Base-by-base conservation (phyloP, 2,888 invertebrate species). In the Ctenicera cuprea region DNA sequence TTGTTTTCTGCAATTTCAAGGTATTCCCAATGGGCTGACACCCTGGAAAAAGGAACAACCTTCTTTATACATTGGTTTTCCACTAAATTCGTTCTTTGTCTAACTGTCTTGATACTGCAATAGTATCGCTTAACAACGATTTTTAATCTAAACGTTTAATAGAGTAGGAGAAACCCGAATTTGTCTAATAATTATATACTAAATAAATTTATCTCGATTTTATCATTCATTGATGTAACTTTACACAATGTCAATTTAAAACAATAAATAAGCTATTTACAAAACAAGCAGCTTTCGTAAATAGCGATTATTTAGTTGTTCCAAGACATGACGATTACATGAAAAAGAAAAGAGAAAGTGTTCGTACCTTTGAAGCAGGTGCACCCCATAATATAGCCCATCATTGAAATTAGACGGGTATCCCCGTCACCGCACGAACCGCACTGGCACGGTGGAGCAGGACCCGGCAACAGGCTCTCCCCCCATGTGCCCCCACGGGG, bases 301-400 rank as follows among this genome's bases (percentile, higher is more conserved):
- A 14, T 8, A 48, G 18, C 48, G 48, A 20, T 48, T 38, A 38
- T 38, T 38, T 26, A 26, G 38, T 12, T 38, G 12, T 38, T 7
- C 14, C 14, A 50, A 9, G 20, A 11, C 1, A 14, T 20, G 50
- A 12, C 8, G 4, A 2, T 50, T 9, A 50, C 9, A 30, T 12
- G 5, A 3, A 11, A 4, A 20, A 54, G 20, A 26, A n/a, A 20
- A 1, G 22, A 20, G 54, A 26, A 54, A 54, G 11, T 14, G 7
- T 30, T 54, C 54, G 54, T 91, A 94, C 95, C 95, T 94, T 94
- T 94, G 89, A 95, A 92, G 90, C 95, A 95, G 89, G 95, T 94
- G 91, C 95, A 95, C 88, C 95, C 95, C 95, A 95, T 95, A 91
- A 95, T 95, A 92, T 94, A 95, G 89, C 95, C 95, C 95, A 95